Conservation (phyloP, 2,113 vertebrate genomes). For the Ageneiosus marmoratus region DNA sequence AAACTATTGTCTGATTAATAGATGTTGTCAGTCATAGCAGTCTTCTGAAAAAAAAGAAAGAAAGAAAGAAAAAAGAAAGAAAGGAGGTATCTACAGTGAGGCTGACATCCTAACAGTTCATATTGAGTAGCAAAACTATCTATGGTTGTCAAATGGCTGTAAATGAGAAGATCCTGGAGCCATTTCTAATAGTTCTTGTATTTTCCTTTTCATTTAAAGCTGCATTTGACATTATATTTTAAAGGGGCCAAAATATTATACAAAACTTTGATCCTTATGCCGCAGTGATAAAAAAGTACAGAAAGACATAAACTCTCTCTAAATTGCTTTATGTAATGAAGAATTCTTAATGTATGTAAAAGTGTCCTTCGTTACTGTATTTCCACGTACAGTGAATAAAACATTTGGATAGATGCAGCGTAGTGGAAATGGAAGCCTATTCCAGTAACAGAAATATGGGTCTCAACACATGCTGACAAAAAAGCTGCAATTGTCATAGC, state of each 20-base stretch:
- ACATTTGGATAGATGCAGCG: not conserved
- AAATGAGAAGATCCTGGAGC: slow-evolving; percentile 6
- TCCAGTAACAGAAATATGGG: slow-evolving; percentile 14
- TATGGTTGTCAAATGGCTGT: slow-evolving; percentile 61
- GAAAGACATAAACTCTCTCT: not conserved
- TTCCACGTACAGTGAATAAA: not conserved
- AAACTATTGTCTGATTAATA: not conserved
- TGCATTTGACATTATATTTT: not conserved
- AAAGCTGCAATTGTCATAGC: slow-evolving; percentile 46
- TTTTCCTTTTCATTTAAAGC: slow-evolving; percentile 38
- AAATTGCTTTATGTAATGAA: not conserved
- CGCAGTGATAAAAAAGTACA: not conserved
- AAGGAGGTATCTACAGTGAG: not conserved
- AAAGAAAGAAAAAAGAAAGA: slow-evolving; percentile 12
- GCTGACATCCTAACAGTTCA: slow-evolving; percentile 55
- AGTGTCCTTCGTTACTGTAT: not conserved
- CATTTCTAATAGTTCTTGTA: slow-evolving; percentile 21
- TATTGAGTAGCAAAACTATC: slow-evolving; percentile 56
- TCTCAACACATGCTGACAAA: slow-evolving; percentile 24
- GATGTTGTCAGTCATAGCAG: too few relatives aligned
- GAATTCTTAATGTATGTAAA: not conserved
- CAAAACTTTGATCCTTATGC: not conserved
- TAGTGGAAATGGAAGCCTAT: slow-evolving; percentile 23
- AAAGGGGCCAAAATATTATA: slow-evolving; percentile 1
- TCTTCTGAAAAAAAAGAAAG: too few relatives aligned